Evolutionary conservation across 2,797 vertebrate genomes (phyloP), one percentile per base, ranked within the genome.

Genomic region (Myotis daubentonii): DNA sequence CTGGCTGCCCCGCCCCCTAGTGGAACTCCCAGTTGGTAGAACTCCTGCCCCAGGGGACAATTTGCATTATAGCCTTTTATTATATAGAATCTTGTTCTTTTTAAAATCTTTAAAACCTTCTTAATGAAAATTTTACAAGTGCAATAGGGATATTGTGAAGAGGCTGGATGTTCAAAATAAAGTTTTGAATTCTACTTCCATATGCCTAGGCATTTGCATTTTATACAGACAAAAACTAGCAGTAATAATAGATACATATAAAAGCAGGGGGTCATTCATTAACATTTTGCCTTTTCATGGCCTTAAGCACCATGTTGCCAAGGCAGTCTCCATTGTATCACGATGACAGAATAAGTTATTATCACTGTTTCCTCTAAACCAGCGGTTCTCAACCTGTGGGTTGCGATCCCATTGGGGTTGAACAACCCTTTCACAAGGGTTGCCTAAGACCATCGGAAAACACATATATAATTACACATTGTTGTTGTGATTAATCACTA

Each of bases 121-220:
- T 78, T 78, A 89, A 57, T 89, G 30, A 82, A 83, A 51, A 36
- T 44, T 81, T 84, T 92, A 13, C 9, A 74, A 22, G 10, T 33
- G 38, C 33, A n/a, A 90, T 44, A 55, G 1, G 65, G 51, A 60
- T 55, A 17, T 55, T 78, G 23, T 89, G 15, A 71, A 82, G 12
- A 82, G 47, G 30, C 2, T 66, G 17, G 6, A 71, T 51, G 47
- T 12, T 38, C 49, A 55, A 87, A 88, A 49, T 33, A 36, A 92
- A 20, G 28, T 49, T 28, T 66, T 79, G n/a, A 44, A 94, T 55
- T 5, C 11, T 41, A 6, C 5, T 68, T 51, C 15, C 84, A 71
- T 0, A 0, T 2, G 0, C 49, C 15, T 36, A 74, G 10, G 28
- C 16, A 74, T 20, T n/a, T 68, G 8, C 36, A 6, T 87, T 93